These are phyloP conservation scores for Stegastes partitus DNA, from an alignment of 2,113 vertebrate genomes.

Conservation along the genomic window DNA sequence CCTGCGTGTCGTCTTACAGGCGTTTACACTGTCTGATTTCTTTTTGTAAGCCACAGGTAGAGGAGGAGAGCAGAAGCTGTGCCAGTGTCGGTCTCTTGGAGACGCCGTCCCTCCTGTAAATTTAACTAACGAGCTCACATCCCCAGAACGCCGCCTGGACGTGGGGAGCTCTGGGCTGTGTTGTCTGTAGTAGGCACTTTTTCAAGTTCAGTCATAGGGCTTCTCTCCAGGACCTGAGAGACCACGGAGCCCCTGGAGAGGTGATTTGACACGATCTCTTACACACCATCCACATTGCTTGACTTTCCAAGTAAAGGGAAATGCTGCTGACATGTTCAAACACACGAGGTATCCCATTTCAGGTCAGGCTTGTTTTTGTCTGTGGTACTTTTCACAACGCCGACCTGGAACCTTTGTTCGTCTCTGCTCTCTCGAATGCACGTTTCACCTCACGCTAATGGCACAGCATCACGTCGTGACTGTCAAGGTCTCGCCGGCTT, in stretches of 20 bases:
- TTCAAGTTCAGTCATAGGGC: constrained; percentile 73
- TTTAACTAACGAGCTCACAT: constrained; percentile 35
- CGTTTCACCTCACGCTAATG: constrained; percentile 33
- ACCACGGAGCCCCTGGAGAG: constrained; percentile 57
- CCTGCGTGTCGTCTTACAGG: constrained; percentile 27
- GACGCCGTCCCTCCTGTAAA: constrained; percentile 52
- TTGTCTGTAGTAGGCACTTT: constrained; percentile 86
- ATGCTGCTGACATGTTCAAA: constrained; percentile 73
- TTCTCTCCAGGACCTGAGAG: constrained; percentile 70
- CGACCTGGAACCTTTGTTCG: constrained; percentile 39
- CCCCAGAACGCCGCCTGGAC: constrained; percentile 48
- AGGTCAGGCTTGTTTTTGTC: constrained; percentile 57
- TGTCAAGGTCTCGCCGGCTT: constrained; percentile 34
- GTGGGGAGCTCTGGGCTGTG: constrained; percentile 56
- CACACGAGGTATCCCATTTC: constrained; percentile 73
- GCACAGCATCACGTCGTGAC: constrained; percentile 29
- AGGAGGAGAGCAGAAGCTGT: constrained; percentile 49
- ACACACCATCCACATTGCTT: constrained; percentile 49
- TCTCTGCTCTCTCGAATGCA: constrained; percentile 20
- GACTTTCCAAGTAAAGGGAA: constrained; percentile 81
- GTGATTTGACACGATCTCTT: constrained; percentile 42
- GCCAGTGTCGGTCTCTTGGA: constrained; percentile 49
- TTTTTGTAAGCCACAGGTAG: constrained; percentile 52
- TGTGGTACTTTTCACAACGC: constrained; percentile 46
- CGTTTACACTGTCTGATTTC: constrained; percentile 43